Conservation (phyloP, 37 sponge, comb jelly and placozoan genomes). For the Spongilla lacustris region DNA sequence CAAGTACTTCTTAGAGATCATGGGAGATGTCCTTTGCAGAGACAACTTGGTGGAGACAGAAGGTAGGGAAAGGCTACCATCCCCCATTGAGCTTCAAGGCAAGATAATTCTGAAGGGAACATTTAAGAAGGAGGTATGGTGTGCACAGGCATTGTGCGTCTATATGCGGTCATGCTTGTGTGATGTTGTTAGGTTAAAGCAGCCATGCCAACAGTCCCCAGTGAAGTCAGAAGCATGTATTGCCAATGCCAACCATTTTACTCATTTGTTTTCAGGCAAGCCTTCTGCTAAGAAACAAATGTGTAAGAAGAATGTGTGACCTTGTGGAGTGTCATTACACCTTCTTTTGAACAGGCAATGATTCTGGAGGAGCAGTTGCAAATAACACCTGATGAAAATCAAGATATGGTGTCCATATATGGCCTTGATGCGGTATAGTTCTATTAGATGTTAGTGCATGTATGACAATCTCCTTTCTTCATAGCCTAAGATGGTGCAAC, state of each 20-base stretch:
- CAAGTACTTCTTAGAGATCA: constrained; percentile 37
- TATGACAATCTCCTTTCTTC: neutral
- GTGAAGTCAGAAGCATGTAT: neutral
- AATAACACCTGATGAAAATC: neutral
- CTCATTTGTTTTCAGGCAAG: too few relatives aligned
- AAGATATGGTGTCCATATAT: neutral
- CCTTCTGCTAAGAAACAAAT: too few relatives aligned
- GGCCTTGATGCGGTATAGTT: neutral
- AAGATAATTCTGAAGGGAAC: constrained; percentile 81
- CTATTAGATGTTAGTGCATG: neutral
- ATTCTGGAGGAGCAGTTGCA: neutral
- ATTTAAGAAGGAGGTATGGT: constrained; percentile 5
- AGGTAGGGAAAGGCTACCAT: constrained; percentile 58
- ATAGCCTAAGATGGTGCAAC: neutral
- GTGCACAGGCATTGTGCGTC: neutral
- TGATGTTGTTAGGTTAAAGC: neutral
- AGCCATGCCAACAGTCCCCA: neutral
- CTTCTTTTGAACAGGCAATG: neutral
- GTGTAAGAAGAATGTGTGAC: neutral
- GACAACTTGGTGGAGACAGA: constrained; percentile 61
- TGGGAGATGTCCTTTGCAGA: constrained; percentile 36
- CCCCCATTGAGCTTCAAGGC: constrained; percentile 70
- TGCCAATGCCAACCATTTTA: too few relatives aligned
- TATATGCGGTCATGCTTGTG: neutral
- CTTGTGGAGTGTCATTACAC: neutral